A percentile compares a stretch with the other conserved stretches of the same genome.
phyloP scores from a whole-genome alignment of 1,140 invertebrate genomes.

The Sminthurides bifidus region DNA sequence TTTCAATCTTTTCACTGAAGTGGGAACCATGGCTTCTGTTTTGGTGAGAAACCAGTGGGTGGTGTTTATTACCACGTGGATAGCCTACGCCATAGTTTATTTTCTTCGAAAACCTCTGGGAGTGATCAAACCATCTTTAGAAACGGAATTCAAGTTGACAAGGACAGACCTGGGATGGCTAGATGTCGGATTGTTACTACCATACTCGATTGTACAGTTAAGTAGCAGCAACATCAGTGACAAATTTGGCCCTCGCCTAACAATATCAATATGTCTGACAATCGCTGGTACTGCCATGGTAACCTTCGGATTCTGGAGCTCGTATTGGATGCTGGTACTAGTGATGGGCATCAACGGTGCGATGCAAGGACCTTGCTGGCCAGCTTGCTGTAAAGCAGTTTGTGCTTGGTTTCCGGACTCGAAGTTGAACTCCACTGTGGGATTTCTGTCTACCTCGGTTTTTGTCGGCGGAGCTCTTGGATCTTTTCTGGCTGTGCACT shows the following conservation, averaged over 20 bases:
- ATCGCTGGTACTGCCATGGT: slow-evolving; percentile 41
- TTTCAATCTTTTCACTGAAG: neutral
- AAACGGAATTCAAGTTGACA: slow-evolving; percentile 24
- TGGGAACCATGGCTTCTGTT: slow-evolving; percentile 10
- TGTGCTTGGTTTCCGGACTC: slow-evolving; percentile 41
- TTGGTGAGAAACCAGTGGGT: slow-evolving; percentile 20
- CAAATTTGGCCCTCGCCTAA: slow-evolving; percentile 39
- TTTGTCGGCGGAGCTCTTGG: slow-evolving; percentile 44
- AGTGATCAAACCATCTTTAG: slow-evolving; percentile 29
- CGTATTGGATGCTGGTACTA: slow-evolving; percentile 36
- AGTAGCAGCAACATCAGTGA: slow-evolving; percentile 39
- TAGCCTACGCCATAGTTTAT: slow-evolving; percentile 23
- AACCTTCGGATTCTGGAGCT: slow-evolving; percentile 39
- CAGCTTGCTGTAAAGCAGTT: slow-evolving; percentile 39
- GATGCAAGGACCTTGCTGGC: slow-evolving; percentile 36
- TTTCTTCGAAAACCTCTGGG: slow-evolving; percentile 31
- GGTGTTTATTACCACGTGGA: slow-evolving; percentile 24
- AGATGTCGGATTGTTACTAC: slow-evolving; percentile 42
- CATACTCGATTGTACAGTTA: slow-evolving; percentile 42
- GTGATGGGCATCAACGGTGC: slow-evolving; percentile 42
- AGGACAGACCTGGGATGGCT: slow-evolving; percentile 32
- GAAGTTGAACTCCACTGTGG: slow-evolving; percentile 40
- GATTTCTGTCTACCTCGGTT: slow-evolving; percentile 42
- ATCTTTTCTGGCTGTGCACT: slow-evolving; percentile 41
- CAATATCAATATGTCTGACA: slow-evolving; percentile 38